Conservation (phyloP, 2,797 vertebrate species). For the Falco peregrinus region DNA sequence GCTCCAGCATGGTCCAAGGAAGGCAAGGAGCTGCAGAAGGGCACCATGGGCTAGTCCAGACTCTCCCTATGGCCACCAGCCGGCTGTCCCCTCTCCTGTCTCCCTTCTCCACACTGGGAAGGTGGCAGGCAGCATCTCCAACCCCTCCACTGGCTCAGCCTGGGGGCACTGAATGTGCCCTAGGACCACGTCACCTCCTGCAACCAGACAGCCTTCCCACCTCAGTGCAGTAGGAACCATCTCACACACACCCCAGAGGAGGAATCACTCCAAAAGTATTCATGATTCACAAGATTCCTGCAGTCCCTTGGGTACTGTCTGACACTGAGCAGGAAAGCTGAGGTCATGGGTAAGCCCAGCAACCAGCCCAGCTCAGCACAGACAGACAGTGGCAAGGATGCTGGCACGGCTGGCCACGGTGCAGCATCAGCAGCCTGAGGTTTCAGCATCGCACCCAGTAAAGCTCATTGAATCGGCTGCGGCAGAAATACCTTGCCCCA, state of each 20-base stretch:
- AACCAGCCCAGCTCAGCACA: background rate
- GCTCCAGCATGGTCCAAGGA: background rate
- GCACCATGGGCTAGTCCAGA: background rate
- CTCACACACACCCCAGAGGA: background rate
- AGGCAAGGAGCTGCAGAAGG: background rate
- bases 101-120: background rate
- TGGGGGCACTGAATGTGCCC: background rate
- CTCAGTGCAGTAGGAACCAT: background rate
- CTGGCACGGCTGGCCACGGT: background rate
- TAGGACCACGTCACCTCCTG: background rate
- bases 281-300: conserved; percentile 35
- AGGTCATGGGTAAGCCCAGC: conserved; percentile 5
- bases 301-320: background rate
- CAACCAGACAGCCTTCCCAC: background rate
- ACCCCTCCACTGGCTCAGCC: background rate
- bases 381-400: rapidly evolving
- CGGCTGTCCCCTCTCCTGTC: background rate
- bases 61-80: rapidly evolving
- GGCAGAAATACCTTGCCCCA: background rate
- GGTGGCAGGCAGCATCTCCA: background rate
- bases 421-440: background rate
- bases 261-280: conserved; percentile 25
- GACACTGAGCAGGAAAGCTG: background rate
- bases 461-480: background rate
- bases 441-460: rapidly evolving